phyloP scores from a whole-genome alignment of 2,797 vertebrate species.

The Gouania willdenowi region DNA sequence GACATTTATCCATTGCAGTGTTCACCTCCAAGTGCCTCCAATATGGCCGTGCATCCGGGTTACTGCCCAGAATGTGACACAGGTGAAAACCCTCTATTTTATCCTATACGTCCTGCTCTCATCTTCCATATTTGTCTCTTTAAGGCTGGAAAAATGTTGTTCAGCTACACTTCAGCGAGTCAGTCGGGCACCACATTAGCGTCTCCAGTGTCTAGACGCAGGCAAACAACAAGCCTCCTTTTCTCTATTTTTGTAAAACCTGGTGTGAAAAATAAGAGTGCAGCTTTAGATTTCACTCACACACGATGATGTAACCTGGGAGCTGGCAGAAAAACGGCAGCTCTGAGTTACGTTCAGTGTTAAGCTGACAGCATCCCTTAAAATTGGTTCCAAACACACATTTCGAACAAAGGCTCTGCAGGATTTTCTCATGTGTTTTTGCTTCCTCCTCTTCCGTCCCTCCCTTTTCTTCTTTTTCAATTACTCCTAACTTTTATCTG shows the following conservation, averaged over 20 bases:
- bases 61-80: too few relatives aligned
- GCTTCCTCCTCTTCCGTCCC: constrained; percentile 15
- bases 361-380: constrained; percentile 42
- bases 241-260: constrained; percentile 25
- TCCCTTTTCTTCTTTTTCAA: constrained; percentile 44
- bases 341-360: constrained; percentile 47
- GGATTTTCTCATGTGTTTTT: constrained; percentile 30
- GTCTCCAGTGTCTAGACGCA: constrained; percentile 30
- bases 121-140: constrained; percentile 6
- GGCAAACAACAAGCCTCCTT: constrained; percentile 38
- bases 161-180: constrained; percentile 45
- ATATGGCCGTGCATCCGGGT: too few relatives aligned
- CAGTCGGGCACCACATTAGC: constrained; percentile 52
- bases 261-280: constrained; percentile 72
- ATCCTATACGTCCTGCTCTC: too few relatives aligned
- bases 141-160: constrained; percentile 47
- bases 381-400: constrained; percentile 31
- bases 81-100: too few relatives aligned
- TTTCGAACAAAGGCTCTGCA: constrained; percentile 28
- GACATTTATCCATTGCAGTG: too few relatives aligned
- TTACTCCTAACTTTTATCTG: constrained; percentile 64
- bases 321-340: constrained; percentile 33
- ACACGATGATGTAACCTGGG: constrained; percentile 53
- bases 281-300: constrained; percentile 74
- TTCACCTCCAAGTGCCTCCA: too few relatives aligned